Evolutionary conservation across 1,140 invertebrate genomes (phyloP), one percentile per base, ranked within the genome.

Genomic region (Muscidifurax raptorellus): DNA sequence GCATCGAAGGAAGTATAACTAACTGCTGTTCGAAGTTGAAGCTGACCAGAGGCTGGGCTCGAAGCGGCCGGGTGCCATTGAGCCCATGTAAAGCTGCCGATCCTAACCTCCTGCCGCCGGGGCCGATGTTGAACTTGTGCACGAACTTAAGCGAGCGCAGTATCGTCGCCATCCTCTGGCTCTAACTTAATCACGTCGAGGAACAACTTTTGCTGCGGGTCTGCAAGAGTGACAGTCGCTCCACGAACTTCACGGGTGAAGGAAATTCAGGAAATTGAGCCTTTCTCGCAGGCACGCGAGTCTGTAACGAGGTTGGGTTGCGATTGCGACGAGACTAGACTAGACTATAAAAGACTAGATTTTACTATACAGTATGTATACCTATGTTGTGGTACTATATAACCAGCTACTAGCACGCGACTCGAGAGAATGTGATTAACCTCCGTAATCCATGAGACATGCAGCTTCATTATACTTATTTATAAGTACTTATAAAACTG

Each of bases 111-210:
- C 74, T n/a, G 22, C n/a, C n/a, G 36, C 22, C 40, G 36, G 36
- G 15, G 66, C 66, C 44, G 74, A 74, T 9, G 18, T 47, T 76
- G 1, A 76, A 44, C 12, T n/a, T 44, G 12, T 52, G 77, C 15
- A 32, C 59, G 77, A 59, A 72, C n/a, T 44, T 67, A 22, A 84
- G 40, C n/a, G 76, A 69, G 22, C 66, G 75, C 66, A 71, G 27
- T 40, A 67, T 79, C 28, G 47, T 66, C n/a, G 77, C 47, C 77
- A 79, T 79, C 66, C 66, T 69, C 52, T 59, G 18, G 18, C 52
- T 59, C 52, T 3, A 59, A n/a, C 5, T 59, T n/a, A n/a, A 59
- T 59, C 52, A 7, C 52, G 52, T n/a, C 52, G 1, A 47, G 52
- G 5, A 18, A 4, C 4, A 59, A 59, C 15, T 59, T 0, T n/a